A percentile compares a stretch with the other conserved stretches of the same genome.
phyloP scores from a whole-genome alignment of 2,113 vertebrate species.

The Bolborhynchus lineola region DNA sequence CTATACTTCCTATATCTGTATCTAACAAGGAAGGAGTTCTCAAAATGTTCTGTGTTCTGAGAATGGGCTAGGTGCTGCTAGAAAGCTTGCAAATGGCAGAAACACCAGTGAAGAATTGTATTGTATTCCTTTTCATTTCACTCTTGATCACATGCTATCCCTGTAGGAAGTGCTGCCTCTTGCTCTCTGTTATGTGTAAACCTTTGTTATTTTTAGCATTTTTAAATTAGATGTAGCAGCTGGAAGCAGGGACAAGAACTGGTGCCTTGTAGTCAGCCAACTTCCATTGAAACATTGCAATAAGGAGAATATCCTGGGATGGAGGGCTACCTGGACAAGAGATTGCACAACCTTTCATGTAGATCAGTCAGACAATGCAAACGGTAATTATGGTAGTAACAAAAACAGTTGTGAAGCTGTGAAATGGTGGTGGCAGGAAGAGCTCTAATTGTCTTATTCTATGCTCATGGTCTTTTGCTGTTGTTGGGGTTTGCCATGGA shows the following conservation, averaged over 20 bases:
- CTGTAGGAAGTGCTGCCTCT: not conserved
- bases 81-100: not conserved
- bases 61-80: not conserved
- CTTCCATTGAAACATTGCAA: not conserved
- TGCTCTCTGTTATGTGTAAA: not conserved
- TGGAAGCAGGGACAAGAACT: not conserved
- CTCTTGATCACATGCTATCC: not conserved
- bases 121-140: not conserved
- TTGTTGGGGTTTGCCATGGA: not conserved
- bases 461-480: not conserved
- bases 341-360: not conserved
- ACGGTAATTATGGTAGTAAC: not conserved
- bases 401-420: not conserved
- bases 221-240: constrained; percentile 41
- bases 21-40: not conserved
- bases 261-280: not conserved
- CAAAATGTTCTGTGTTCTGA: not conserved
- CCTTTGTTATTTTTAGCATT: constrained; percentile 41
- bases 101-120: not conserved
- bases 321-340: not conserved
- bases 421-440: not conserved
- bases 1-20: not conserved
- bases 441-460: not conserved
- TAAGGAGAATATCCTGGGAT: not conserved
- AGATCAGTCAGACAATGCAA: not conserved